Conservation (phyloP, 37 sponge, comb jelly and placozoan species). For the Mnemiopsis leidyi region DNA sequence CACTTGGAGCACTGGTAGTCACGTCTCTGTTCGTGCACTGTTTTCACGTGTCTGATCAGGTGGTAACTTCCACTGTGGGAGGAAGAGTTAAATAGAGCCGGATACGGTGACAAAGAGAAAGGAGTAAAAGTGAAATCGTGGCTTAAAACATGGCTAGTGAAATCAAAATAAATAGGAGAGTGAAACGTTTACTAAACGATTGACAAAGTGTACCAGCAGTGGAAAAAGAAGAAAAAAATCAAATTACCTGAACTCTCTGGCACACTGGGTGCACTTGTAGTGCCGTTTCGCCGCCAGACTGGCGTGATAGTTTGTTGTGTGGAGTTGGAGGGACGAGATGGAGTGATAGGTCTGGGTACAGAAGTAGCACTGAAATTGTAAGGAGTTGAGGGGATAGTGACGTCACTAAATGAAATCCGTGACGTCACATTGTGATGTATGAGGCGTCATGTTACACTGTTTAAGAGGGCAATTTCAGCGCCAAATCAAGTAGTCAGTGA, state of each 20-base stretch:
- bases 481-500: too few species aligned
- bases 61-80: constrained; percentile 36
- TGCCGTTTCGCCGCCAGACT: not conserved
- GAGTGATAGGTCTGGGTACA: not conserved
- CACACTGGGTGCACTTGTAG: constrained; percentile 2
- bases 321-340: constrained; percentile 16
- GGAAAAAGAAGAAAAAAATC: not conserved
- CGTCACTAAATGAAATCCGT: too few species aligned
- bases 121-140: not conserved
- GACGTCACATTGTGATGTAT: too few species aligned
- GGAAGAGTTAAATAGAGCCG: not conserved
- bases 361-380: constrained; percentile 43
- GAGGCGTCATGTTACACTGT: too few species aligned
- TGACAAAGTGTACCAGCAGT: too few species aligned
- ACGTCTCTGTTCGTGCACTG: constrained; percentile 3
- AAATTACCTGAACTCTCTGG: constrained; percentile 18
- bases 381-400: too few species aligned
- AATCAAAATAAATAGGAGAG: too few species aligned
- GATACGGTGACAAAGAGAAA: too few species aligned
- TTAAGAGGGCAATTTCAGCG: too few species aligned
- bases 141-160: too few species aligned
- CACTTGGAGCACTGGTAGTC: constrained; percentile 46
- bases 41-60: not conserved
- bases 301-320: constrained; percentile 29
- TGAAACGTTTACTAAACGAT: too few species aligned